A percentile compares a stretch with the other conserved stretches of the same genome.
phyloP scores from a whole-genome alignment of 1,140 invertebrate species.

The Micrasema longulum region DNA sequence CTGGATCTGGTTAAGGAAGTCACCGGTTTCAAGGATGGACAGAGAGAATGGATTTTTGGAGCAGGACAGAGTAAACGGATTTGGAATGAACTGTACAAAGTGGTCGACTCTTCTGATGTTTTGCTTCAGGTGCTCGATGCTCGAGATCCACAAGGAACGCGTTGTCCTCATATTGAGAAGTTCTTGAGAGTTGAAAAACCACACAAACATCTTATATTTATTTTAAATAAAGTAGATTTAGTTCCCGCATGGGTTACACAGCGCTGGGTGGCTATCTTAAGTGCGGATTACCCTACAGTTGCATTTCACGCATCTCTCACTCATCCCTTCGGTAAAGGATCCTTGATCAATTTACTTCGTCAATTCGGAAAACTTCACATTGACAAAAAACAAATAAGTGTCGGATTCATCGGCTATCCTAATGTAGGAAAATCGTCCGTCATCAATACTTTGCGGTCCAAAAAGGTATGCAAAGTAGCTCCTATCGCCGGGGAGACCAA shows the following conservation, averaged over 20 bases:
- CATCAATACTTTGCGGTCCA: constrained; percentile 94
- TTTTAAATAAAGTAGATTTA: constrained; percentile 95
- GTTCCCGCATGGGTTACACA: constrained; percentile 98
- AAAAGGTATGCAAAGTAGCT: constrained; percentile 98
- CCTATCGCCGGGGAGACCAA: constrained; percentile 99
- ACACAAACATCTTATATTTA: constrained; percentile 95
- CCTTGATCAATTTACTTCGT: constrained; percentile 94
- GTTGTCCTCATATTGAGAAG: constrained; percentile 93
- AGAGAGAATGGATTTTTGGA: constrained; percentile 88
- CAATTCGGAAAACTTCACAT: constrained; percentile 96
- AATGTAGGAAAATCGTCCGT: constrained; percentile 99
- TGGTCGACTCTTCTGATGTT: constrained; percentile 98
- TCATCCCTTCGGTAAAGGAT: constrained; percentile 98
- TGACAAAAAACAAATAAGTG: constrained; percentile 98
- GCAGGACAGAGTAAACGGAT: constrained; percentile 97
- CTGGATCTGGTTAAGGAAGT: constrained; percentile 86
- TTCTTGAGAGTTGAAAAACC: constrained; percentile 91
- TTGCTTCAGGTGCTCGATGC: constrained; percentile 94
- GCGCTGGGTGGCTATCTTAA: constrained; percentile 93
- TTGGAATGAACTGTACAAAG: constrained; percentile 99
- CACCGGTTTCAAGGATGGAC: constrained; percentile 78
- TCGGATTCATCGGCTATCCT: constrained; percentile 99
- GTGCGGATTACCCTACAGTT: constrained; percentile 95
- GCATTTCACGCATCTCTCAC: constrained; percentile 98
- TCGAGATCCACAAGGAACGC: constrained; percentile 94